A percentile compares a stretch with the other conserved stretches of the same genome.
Evolutionary conservation across 2,113 vertebrate genomes (phyloP).

Genomic region (Nanorana parkeri): DNA sequence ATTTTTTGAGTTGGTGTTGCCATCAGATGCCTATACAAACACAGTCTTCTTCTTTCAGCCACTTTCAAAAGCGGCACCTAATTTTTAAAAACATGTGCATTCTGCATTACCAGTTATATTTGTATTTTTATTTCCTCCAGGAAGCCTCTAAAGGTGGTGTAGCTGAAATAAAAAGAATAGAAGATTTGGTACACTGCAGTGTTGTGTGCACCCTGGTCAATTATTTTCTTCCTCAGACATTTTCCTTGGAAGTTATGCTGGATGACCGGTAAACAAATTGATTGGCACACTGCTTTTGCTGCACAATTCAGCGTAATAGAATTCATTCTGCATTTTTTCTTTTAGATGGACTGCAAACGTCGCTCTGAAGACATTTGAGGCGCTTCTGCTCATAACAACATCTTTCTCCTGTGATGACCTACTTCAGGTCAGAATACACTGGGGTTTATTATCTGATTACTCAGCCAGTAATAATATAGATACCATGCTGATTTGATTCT

Average conservation of each 20-base stretch:
- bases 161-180: slow-evolving; percentile 24
- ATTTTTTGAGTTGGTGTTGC: no score
- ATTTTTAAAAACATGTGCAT: no score
- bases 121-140: not conserved
- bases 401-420: slow-evolving; percentile 58
- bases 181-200: slow-evolving; percentile 40
- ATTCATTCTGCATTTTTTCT: not conserved
- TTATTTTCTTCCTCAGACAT: slow-evolving; percentile 57
- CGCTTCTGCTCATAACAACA: slow-evolving; percentile 39
- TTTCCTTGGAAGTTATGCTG: slow-evolving; percentile 51
- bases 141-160: slow-evolving; percentile 15
- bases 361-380: slow-evolving; percentile 57
- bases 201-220: slow-evolving; percentile 54
- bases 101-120: no score
- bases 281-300: not conserved
- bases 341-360: slow-evolving; percentile 56
- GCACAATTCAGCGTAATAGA: not conserved
- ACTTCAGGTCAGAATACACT: slow-evolving; percentile 39
- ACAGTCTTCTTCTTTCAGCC: no score
- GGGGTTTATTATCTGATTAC: not conserved
- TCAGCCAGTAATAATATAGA: not conserved
- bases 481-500: not conserved
- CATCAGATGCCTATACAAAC: no score
- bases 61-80: no score
- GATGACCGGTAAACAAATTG: slow-evolving; percentile 46